These are phyloP conservation scores for Enteromius anoplus DNA, from an alignment of 2,797 vertebrate species.

Conservation along the genomic window DNA sequence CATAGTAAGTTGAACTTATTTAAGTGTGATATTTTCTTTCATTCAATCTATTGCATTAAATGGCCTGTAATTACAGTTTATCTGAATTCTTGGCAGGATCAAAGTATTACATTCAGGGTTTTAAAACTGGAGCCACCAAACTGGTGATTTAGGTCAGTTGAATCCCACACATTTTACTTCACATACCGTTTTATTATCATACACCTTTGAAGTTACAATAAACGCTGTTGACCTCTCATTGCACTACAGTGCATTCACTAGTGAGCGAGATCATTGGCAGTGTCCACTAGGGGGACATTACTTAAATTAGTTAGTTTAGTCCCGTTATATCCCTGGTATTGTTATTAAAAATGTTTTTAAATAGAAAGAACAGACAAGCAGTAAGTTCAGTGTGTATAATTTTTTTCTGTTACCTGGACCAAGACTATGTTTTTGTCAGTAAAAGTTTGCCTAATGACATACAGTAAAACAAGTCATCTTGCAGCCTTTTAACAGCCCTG, in stretches of 20 bases:
- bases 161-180: neutral
- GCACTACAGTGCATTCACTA: neutral
- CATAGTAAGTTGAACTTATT: neutral
- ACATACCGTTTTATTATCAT: neutral
- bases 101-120: neutral
- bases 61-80: neutral
- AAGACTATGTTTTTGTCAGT: neutral
- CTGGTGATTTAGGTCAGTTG: neutral
- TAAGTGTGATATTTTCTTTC: conserved; percentile 11
- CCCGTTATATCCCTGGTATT: no score
- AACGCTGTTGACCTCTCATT: neutral
- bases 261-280: neutral
- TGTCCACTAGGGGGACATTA: neutral
- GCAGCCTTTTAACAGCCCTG: neutral
- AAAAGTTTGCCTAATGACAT: neutral
- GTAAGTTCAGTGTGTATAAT: neutral
- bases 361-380: neutral
- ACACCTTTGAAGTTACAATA: neutral
- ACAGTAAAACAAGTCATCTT: neutral
- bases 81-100: conserved; percentile 16
- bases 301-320: no score
- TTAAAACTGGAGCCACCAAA: conserved; percentile 1
- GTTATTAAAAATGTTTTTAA: neutral
- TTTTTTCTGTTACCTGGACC: neutral
- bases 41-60: conserved; percentile 1